These are phyloP conservation scores for Semotilus atromaculatus DNA, from an alignment of 2,797 vertebrate genomes.

Conservation along the genomic window DNA sequence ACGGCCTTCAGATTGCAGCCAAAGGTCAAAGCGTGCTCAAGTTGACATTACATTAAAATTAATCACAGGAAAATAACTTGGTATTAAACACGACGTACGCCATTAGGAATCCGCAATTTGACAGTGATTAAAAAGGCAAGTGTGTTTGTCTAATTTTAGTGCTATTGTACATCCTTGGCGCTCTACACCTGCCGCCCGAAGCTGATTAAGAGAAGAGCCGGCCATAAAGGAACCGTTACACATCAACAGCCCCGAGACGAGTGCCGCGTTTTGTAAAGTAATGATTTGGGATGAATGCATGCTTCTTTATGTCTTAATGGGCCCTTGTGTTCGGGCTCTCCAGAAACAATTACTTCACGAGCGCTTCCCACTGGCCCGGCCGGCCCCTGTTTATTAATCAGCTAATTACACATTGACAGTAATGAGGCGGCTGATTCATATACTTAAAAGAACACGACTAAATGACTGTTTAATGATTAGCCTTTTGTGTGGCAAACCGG, in stretches of 20 bases:
- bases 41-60: neutral
- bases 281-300: constrained; percentile 74
- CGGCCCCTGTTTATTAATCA: constrained; percentile 85
- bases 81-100: neutral
- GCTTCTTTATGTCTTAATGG: constrained; percentile 78
- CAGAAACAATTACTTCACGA: constrained; percentile 81
- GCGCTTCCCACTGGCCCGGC: constrained; percentile 74
- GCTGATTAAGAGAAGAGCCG: constrained; percentile 12
- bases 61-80: neutral
- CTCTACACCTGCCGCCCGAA: neutral
- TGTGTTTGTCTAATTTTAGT: constrained; percentile 25
- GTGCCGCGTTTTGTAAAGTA: constrained; percentile 71
- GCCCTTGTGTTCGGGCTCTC: constrained; percentile 78
- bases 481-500: constrained; percentile 70
- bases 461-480: constrained; percentile 85
- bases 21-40: constrained; percentile 36
- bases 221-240: constrained; percentile 32
- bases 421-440: constrained; percentile 84
- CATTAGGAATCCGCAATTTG: constrained; percentile 1
- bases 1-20: constrained; percentile 41
- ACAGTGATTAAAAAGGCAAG: constrained; percentile 28
- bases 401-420: constrained; percentile 87
- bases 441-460: constrained; percentile 82
- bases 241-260: constrained; percentile 53
- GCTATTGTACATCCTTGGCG: constrained; percentile 2